Evolutionary conservation across 1,140 invertebrate species (phyloP).

Genomic region (Halyomorpha halys): DNA sequence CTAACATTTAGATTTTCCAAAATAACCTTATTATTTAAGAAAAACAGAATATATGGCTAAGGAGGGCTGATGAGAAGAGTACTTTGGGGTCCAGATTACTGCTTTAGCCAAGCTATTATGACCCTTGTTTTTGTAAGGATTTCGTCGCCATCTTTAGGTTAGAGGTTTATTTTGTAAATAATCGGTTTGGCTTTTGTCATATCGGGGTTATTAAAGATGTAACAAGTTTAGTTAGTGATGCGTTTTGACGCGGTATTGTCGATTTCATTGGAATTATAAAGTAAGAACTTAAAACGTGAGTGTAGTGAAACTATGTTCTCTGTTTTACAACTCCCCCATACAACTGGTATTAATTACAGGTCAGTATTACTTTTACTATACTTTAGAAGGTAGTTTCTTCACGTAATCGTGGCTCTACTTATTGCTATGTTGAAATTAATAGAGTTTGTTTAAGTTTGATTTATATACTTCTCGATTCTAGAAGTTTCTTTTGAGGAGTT

Average conservation of each 20-base stretch:
- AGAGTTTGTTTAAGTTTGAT: no score
- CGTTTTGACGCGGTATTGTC: slow-evolving; percentile 7
- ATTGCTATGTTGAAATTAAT: no score
- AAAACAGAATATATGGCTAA: no score
- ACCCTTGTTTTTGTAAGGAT: slow-evolving; percentile 14
- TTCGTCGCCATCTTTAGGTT: neutral
- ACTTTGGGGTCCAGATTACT: neutral
- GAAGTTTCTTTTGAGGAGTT: no score
- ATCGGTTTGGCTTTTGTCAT: slow-evolving; percentile 4
- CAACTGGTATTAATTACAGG: slow-evolving; percentile 15
- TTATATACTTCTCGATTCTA: no score
- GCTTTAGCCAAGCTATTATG: slow-evolving; percentile 13
- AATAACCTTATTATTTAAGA: no score
- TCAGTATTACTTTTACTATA: slow-evolving; percentile 3
- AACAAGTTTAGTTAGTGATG: neutral
- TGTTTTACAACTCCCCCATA: slow-evolving; percentile 10
- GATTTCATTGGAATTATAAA: neutral
- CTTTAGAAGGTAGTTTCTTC: no score
- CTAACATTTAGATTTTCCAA: no score
- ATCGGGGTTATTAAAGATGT: neutral
- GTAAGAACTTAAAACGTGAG: slow-evolving; percentile 5
- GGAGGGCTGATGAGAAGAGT: neutral
- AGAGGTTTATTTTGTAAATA: slow-evolving; percentile 18
- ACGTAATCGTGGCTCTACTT: no score
- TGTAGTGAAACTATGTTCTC: slow-evolving; percentile 16